Evolutionary conservation across 2,113 vertebrate species (phyloP), one percentile per base, ranked within the genome.

Genomic region (Callopanchax toddi): DNA sequence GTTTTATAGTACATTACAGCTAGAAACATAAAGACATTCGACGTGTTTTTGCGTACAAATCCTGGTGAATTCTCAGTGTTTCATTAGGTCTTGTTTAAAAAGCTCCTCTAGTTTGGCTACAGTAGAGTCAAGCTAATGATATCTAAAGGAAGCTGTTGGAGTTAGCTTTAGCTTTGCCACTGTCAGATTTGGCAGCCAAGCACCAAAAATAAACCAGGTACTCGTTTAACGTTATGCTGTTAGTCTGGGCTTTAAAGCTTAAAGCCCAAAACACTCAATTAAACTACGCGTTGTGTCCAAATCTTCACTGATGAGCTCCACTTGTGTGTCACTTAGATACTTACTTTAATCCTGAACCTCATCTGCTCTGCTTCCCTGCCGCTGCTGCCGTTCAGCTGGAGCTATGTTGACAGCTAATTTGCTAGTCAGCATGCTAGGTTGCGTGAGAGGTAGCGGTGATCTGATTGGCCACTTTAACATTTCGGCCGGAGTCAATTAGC

Each of bases 291-390:
- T 29, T 0, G 11, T n/a, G 10, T 11, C 17, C 43, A 32, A 43
- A 45, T 4, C 44, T 18, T 18, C 26, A 25, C 2, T 26, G 18
- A 18, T 62, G 5, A 23, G 3, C 25, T 6, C 2, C 17, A 13
- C 1, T 36, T 17, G n/a, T 17, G 1, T 74, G 48, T 70, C 25
- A 40, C 1, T 48, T 20, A 23, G 18, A 40, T 67, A 88, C 86
- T 87, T 55, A 87, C 88, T 78, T 84, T 85, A 63, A 25, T 61
- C 52, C 39, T 8, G 36, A 67, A 60, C 37, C n/a, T 57, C 76
- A 63, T 82, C 61, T 40, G n/a, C 11, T 67, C 29, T 17, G 55
- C n/a, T 79, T 25, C 53, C n/a, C 36, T 45, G 23, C 16, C 16
- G 70, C 60, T 23, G 49, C 32, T 57, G 26, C 51, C 54, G 66